These are phyloP conservation scores for Andrena bucephala DNA, from an alignment of 2,888 invertebrate species.

Conservation along the genomic window DNA sequence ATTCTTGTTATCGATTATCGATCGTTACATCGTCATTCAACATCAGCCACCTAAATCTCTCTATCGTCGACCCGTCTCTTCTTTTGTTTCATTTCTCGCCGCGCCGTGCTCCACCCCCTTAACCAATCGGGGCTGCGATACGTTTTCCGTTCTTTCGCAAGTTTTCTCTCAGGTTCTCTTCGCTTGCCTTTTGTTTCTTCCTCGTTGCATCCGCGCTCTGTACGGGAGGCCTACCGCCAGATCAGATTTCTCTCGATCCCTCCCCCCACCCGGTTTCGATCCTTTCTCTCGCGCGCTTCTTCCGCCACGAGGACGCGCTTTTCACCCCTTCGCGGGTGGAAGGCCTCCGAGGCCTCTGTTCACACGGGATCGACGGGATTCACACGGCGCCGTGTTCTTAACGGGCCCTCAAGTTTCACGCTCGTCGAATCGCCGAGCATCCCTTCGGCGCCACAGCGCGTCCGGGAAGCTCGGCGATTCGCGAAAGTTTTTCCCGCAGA, in stretches of 20 bases:
- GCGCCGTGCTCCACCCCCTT: neutral
- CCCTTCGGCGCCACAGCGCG: neutral
- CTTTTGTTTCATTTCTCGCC: neutral
- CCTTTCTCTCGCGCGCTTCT: neutral
- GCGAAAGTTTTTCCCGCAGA: neutral
- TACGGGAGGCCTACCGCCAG: neutral
- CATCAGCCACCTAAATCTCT: conserved; percentile 31
- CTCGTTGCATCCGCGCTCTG: conserved; percentile 14
- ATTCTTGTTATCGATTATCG: conserved; percentile 22
- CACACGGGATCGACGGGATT: conserved; percentile 3
- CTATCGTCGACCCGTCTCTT: conserved; percentile 8
- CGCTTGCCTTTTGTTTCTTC: conserved; percentile 10
- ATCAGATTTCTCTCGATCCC: neutral
- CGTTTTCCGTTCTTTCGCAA: conserved; percentile 5
- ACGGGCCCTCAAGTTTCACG: conserved; percentile 10
- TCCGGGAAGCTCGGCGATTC: neutral
- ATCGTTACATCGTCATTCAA: conserved; percentile 17
- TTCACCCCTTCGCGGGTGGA: neutral
- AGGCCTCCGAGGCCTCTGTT: neutral
- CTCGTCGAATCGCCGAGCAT: neutral
- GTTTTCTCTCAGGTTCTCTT: conserved; percentile 8
- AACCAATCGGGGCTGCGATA: neutral
- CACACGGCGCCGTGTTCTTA: conserved; percentile 12
- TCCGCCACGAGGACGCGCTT: neutral
- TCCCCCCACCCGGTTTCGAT: too few relatives aligned